Conservation (phyloP, 2,113 vertebrate genomes). For the Equus quagga region DNA sequence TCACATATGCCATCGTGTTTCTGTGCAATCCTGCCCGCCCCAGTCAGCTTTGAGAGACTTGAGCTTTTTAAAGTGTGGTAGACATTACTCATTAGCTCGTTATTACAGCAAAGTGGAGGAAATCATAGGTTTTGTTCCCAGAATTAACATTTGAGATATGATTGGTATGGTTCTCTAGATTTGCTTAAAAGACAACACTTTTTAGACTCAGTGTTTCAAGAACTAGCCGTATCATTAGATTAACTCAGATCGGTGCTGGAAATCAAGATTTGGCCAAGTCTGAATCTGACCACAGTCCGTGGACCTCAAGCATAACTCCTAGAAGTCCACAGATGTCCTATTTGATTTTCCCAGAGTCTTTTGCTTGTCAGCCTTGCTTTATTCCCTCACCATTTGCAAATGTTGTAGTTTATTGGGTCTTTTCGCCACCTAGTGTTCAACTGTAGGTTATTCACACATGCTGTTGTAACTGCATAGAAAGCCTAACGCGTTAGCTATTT, state of each 20-base stretch:
- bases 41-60: background rate
- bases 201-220: background rate
- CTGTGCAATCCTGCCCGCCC: background rate
- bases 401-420: background rate
- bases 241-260: background rate
- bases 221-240: background rate
- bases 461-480: background rate
- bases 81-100: background rate
- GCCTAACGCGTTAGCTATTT: background rate
- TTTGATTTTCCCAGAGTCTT: too few species aligned
- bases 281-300: background rate
- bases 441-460: background rate
- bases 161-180: background rate
- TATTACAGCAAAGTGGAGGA: background rate
- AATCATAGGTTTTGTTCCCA: background rate
- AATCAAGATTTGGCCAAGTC: background rate
- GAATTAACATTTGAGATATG: conserved; percentile 2
- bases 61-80: background rate
- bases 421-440: conserved; percentile 27
- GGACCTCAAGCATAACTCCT: background rate
- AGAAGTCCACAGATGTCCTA: background rate
- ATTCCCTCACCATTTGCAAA: background rate
- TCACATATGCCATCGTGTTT: background rate
- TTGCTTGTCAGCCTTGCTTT: background rate
- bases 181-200: background rate